Conservation (phyloP, 64 coral and sea anemone genomes). For the Porites australiensis region DNA sequence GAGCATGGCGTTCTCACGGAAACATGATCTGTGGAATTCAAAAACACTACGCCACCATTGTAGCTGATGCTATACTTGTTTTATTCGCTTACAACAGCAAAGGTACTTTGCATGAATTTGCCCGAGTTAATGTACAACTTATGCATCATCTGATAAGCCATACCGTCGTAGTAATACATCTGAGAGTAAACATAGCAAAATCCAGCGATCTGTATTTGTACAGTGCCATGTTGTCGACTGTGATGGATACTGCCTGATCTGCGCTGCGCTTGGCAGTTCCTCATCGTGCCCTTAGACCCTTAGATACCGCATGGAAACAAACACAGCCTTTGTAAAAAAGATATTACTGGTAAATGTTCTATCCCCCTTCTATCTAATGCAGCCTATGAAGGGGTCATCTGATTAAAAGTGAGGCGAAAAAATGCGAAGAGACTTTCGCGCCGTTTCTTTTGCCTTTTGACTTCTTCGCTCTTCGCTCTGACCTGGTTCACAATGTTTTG, state of each 20-base stretch:
- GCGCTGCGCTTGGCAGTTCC: slow-evolving; percentile 31
- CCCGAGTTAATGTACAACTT: slow-evolving; percentile 31
- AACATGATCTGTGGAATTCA: slow-evolving; percentile 34
- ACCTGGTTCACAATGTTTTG: no score
- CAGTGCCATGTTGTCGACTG: neutral
- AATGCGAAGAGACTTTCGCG: no score
- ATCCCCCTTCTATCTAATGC: no score
- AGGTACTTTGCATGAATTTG: slow-evolving; percentile 44
- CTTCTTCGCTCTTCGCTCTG: no score
- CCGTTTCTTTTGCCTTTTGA: no score
- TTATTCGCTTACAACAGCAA: neutral
- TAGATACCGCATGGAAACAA: slow-evolving; percentile 19
- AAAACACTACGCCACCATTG: slow-evolving; percentile 44
- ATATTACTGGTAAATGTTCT: neutral
- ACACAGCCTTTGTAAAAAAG: neutral
- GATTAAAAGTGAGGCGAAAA: no score
- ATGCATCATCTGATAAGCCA: slow-evolving; percentile 32
- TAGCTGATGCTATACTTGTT: slow-evolving; percentile 60
- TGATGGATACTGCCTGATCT: slow-evolving; percentile 47
- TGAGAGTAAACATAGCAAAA: slow-evolving; percentile 70
- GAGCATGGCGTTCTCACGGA: slow-evolving; percentile 27
- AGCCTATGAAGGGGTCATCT: no score
- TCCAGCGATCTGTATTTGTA: slow-evolving; percentile 33
- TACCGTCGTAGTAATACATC: slow-evolving; percentile 49
- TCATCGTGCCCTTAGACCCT: neutral